phyloP scores from a whole-genome alignment of 1,140 invertebrate genomes.

The Eriosoma lanigerum region DNA sequence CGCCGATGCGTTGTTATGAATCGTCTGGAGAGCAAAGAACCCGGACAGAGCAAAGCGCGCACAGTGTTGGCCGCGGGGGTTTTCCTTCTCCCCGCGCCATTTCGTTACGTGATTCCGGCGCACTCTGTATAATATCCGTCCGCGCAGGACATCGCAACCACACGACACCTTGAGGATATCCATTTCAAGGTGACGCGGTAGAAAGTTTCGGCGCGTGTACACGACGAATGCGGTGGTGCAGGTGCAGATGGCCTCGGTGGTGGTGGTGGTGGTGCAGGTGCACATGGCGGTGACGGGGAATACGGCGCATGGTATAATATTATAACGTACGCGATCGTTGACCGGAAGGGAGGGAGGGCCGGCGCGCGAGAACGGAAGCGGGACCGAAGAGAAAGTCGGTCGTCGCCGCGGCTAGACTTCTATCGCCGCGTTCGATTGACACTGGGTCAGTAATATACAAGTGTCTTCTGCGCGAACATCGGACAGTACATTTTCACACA shows the following conservation, averaged over 20 bases:
- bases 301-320: too few relatives aligned
- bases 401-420: conserved; percentile 39
- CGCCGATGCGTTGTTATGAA: too few relatives aligned
- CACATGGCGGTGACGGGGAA: not conserved
- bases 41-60: conserved; percentile 18
- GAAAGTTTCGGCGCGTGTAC: conserved; percentile 3
- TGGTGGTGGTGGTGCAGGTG: not conserved
- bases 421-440: conserved; percentile 8
- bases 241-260: too few relatives aligned
- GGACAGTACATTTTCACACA: conserved; percentile 33
- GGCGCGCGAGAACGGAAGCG: conserved; percentile 27
- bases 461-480: conserved; percentile 46
- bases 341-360: conserved; percentile 20
- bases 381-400: conserved; percentile 48
- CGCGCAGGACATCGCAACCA: not conserved
- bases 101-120: not conserved
- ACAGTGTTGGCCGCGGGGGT: not conserved
- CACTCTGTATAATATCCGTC: not conserved
- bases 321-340: not conserved
- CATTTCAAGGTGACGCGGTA: conserved; percentile 48
- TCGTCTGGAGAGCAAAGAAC: not conserved
- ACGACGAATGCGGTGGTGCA: not conserved
- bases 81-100: not conserved
- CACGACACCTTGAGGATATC: not conserved
- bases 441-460: conserved; percentile 46